Evolutionary conservation across 2,113 vertebrate genomes (phyloP).

Genomic region (Axis porcinus): DNA sequence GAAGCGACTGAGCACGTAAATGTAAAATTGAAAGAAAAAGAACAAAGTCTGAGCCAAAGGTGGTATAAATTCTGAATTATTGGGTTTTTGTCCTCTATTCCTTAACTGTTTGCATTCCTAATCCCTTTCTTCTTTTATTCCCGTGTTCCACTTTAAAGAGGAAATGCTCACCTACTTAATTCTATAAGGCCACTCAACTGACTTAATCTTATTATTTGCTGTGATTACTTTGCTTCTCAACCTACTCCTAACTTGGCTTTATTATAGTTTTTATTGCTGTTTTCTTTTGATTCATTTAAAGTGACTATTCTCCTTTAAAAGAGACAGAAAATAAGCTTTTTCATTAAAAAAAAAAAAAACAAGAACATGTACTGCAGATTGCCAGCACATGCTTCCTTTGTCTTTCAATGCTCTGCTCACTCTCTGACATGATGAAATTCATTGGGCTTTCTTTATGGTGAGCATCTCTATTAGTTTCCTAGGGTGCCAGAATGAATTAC

Average conservation of each 20-base stretch:
- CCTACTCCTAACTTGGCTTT: not conserved
- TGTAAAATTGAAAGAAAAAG: not conserved
- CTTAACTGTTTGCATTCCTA: not conserved
- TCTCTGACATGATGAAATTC: not conserved
- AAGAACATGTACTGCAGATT: not conserved
- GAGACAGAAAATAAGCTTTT: not conserved
- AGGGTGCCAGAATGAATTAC: not conserved
- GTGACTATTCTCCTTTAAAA: not conserved
- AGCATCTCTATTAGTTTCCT: not conserved
- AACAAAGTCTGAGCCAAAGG: not conserved
- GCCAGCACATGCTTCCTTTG: not conserved
- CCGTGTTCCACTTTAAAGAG: not conserved
- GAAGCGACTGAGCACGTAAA: not conserved
- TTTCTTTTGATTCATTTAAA: slow-evolving; percentile 33
- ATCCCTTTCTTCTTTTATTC: not conserved
- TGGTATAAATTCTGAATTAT: slow-evolving; percentile 1
- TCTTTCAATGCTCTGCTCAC: not conserved
- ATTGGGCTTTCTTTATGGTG: not conserved
- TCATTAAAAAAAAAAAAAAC: not conserved
- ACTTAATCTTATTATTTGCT: not conserved
- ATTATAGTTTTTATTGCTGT: slow-evolving; percentile 1
- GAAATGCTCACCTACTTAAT: slow-evolving; percentile 14
- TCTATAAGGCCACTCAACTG: not conserved
- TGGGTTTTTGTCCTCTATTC: not conserved
- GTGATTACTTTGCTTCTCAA: slow-evolving; percentile 5